phyloP scores from a whole-genome alignment of 2,113 vertebrate genomes.

The Campylomormyrus tamandua region DNA sequence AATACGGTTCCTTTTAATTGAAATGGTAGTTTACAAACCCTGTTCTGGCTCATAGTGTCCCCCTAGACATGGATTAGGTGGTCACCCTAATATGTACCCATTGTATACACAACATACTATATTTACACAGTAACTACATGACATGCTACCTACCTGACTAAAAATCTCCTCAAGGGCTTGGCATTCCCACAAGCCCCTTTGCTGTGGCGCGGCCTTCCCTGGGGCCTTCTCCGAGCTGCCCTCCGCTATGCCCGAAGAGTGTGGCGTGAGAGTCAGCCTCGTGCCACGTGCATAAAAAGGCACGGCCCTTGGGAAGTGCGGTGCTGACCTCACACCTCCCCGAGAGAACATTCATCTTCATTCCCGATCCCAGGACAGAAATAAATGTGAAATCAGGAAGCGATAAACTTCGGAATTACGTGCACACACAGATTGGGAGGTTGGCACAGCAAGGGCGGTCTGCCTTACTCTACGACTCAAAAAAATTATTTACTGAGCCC shows the following conservation, averaged over 20 bases:
- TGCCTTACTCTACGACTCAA: background rate
- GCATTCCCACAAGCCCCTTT: background rate
- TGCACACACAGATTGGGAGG: background rate
- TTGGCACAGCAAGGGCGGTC: background rate
- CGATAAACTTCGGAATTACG: background rate
- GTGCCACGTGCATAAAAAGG: background rate
- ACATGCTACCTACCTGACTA: background rate
- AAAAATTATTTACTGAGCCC: background rate
- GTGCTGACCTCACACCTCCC: background rate
- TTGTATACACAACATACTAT: background rate
- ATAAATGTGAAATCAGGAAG: background rate
- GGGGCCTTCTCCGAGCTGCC: background rate
- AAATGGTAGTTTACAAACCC: background rate
- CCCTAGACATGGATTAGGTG: background rate
- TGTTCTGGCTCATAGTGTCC: background rate
- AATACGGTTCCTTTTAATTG: background rate
- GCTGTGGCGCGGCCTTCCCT: background rate
- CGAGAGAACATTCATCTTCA: slow-evolving; percentile 10
- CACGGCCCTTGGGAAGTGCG: background rate
- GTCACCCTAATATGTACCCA: background rate
- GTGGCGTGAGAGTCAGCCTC: background rate
- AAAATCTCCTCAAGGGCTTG: background rate
- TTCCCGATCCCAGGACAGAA: slow-evolving; percentile 34
- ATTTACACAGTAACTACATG: background rate
- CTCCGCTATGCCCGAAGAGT: background rate